phyloP scores from a whole-genome alignment of 2,797 vertebrate genomes.

The Chaenodraco wilsoni region DNA sequence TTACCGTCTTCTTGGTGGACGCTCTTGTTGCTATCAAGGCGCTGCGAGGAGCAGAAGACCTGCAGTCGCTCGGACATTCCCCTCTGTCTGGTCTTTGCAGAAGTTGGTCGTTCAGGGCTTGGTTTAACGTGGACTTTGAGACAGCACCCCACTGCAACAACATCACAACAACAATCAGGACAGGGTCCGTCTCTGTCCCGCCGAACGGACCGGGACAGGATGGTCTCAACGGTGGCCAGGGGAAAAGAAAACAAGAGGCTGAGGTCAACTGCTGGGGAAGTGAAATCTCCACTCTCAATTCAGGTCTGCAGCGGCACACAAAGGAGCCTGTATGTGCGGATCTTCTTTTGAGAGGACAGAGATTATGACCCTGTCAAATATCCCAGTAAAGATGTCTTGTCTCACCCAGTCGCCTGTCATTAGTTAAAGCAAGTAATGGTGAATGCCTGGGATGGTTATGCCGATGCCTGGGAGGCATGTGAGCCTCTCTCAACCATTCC shows the following conservation, averaged over 20 bases:
- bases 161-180: constrained; percentile 76
- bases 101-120: constrained; percentile 39
- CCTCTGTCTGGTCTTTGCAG: constrained; percentile 48
- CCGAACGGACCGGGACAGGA: constrained; percentile 55
- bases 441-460: constrained; percentile 77
- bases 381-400: constrained; percentile 75
- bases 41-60: constrained; percentile 51
- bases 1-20: constrained; percentile 76
- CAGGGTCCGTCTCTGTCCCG: constrained; percentile 43
- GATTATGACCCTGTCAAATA: constrained; percentile 76
- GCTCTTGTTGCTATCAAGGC: constrained; percentile 59
- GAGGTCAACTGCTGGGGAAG: constrained; percentile 74
- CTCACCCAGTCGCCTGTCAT: constrained; percentile 68
- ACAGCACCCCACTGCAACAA: constrained; percentile 76
- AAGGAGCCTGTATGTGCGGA: constrained; percentile 68
- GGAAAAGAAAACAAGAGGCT: constrained; percentile 77
- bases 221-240: constrained; percentile 64
- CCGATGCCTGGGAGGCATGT: constrained; percentile 76
- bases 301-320: constrained; percentile 64
- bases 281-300: constrained; percentile 67
- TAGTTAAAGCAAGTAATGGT: constrained; percentile 76
- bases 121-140: constrained; percentile 63
- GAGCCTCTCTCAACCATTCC: constrained; percentile 71
- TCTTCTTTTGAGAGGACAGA: constrained; percentile 70
- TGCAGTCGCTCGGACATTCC: constrained; percentile 65